Evolutionary conservation across 1,140 invertebrate species (phyloP), one percentile per base, ranked within the genome.

Genomic region (Heliconius himera): DNA sequence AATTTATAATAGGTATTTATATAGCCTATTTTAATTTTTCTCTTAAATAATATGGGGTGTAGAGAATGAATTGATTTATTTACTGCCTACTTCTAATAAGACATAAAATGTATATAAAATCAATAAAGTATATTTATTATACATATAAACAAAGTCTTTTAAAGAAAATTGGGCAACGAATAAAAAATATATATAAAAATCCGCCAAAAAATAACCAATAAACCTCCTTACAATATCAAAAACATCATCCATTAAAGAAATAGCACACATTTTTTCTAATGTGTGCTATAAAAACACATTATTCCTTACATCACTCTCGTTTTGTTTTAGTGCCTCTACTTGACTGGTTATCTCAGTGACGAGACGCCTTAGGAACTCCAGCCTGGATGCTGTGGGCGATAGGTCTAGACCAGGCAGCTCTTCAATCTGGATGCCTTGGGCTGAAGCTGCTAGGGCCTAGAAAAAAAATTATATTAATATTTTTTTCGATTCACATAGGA

Each of bases 371-470:
- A 88, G 81, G 33, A 85, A 83, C n/a, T 89, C 84, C 81, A 88
- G 54, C 73, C 89, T 87, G 51, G 87, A 73, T 26, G 81, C 46
- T 74, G 89, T 84, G 26, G 86, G 88, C 78, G 88, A 88, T 74
- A 90, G 77, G 83, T 87, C 79, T 3, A 66, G 16, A 20, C 76
- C 80, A 1, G 72, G 83, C 22, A 83, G 81, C 26, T 95, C 94
- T 11, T 95, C 96, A 9, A 83, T 49, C 73, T 96, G 91, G 20
- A 96, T 87, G 74, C 96, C 95, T 4, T 95, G 88, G 20, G 51
- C 66, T 11, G 96, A 95, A 60, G 85, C 90, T 87, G 78, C 83
- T 87, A 82, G 80, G 84, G 77, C 87, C 91, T 85, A 84, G 84
- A 77, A 86, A 91, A 74, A 78, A 77, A 74, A 49, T 60, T 70